These are phyloP conservation scores for Drosophila punjabiensis DNA, from an alignment of 1,140 invertebrate species.

Conservation along the genomic window DNA sequence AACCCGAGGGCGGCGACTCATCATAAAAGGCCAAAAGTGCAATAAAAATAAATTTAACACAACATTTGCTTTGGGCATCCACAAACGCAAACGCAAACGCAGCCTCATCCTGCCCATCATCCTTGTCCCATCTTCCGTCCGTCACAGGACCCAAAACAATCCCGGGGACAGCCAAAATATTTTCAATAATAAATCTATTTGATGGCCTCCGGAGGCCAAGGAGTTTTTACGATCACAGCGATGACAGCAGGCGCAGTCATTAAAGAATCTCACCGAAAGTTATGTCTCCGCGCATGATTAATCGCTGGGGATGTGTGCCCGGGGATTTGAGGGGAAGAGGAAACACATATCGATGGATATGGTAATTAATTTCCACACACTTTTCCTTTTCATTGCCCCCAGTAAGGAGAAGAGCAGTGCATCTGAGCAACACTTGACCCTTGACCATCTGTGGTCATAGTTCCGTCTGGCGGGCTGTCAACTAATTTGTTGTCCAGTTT, in stretches of 20 bases:
- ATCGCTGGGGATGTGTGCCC: slow-evolving; percentile 47
- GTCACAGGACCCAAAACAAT: slow-evolving; percentile 67
- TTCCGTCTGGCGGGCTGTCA: slow-evolving; percentile 16
- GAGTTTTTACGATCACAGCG: slow-evolving; percentile 66
- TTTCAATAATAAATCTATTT: slow-evolving; percentile 85
- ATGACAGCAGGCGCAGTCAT: slow-evolving; percentile 77
- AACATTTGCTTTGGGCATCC: slow-evolving; percentile 68
- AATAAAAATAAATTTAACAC: slow-evolving; percentile 81
- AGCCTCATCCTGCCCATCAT: slow-evolving; percentile 19
- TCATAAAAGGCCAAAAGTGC: slow-evolving; percentile 71
- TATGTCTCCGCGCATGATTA: slow-evolving; percentile 71
- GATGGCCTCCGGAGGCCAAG: slow-evolving; percentile 49
- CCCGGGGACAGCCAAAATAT: slow-evolving; percentile 71
- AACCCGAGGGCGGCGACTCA: slow-evolving; percentile 56
- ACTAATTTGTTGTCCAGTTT: slow-evolving; percentile 74
- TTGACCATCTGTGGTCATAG: slow-evolving; percentile 48
- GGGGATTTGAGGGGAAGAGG: slow-evolving; percentile 1
- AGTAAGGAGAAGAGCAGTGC: slow-evolving; percentile 11
- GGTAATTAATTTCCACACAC: slow-evolving; percentile 69
- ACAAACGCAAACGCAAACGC: slow-evolving; percentile 10
- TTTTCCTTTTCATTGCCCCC: slow-evolving; percentile 26
- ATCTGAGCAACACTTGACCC: slow-evolving; percentile 44
- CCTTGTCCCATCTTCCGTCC: slow-evolving; percentile 25
- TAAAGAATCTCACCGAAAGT: slow-evolving; percentile 73
- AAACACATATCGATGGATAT: slow-evolving; percentile 26